phyloP scores from a whole-genome alignment of 2,797 vertebrate species.

The Leptatherina wallacei region DNA sequence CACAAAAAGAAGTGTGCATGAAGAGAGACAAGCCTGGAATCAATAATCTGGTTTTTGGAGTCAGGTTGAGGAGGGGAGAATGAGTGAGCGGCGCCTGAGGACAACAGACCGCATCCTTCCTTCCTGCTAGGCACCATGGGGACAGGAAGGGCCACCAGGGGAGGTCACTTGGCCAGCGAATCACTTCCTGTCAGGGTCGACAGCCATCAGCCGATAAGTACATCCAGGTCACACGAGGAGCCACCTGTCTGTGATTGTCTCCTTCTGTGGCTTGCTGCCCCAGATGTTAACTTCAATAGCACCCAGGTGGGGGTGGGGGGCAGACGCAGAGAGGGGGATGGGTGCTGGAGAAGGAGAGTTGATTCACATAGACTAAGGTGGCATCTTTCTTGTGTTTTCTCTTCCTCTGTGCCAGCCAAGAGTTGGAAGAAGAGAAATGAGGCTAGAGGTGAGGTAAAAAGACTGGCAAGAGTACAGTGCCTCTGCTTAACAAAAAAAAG shows the following conservation, averaged over 20 bases:
- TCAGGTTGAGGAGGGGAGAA: constrained; percentile 63
- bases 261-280: constrained; percentile 7
- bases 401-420: background rate
- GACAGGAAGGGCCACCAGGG: constrained; percentile 80
- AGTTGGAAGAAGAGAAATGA: background rate
- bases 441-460: constrained; percentile 7
- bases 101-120: constrained; percentile 90
- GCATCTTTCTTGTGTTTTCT: constrained; percentile 23
- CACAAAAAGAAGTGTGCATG: constrained; percentile 42
- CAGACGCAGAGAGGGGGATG: constrained; percentile 6
- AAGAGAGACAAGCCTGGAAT: constrained; percentile 84
- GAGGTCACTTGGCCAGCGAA: constrained; percentile 80
- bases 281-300: constrained; percentile 52
- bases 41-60: constrained; percentile 83
- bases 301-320: constrained; percentile 73
- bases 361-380: constrained; percentile 25
- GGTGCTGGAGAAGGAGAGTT: constrained; percentile 6
- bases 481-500: background rate
- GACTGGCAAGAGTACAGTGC: constrained; percentile 22
- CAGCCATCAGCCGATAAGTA: constrained; percentile 78
- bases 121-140: constrained; percentile 82
- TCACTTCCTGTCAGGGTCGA: constrained; percentile 72
- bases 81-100: constrained; percentile 80
- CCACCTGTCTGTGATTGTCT: constrained; percentile 74
- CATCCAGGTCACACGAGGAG: constrained; percentile 69